phyloP scores from a whole-genome alignment of 2,888 invertebrate genomes.

The Polydrusus tereticollis region DNA sequence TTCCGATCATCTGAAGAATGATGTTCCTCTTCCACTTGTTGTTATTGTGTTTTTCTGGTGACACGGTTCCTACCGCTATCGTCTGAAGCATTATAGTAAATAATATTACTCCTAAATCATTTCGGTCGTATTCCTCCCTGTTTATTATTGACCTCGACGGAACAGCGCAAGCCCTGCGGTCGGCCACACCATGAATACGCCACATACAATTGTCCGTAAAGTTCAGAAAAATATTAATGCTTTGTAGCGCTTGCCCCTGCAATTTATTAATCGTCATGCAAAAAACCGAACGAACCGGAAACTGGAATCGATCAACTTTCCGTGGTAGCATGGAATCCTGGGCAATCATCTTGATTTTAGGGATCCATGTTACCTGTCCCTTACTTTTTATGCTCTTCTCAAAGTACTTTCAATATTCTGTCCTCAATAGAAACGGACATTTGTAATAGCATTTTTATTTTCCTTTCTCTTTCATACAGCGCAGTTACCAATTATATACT shows the following conservation, averaged over 20 bases:
- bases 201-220: constrained; percentile 51
- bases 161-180: background rate
- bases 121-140: background rate
- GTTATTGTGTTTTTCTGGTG: too few species aligned
- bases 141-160: background rate
- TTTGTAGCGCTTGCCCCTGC: constrained; percentile 51
- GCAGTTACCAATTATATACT: too few species aligned
- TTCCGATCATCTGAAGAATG: too few species aligned
- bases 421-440: too few species aligned
- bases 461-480: too few species aligned
- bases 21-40: too few species aligned
- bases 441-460: too few species aligned
- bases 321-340: constrained; percentile 33
- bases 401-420: too few species aligned
- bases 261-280: constrained; percentile 53
- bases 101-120: background rate
- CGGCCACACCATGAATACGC: constrained; percentile 46
- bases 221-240: constrained; percentile 46
- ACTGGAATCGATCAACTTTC: constrained; percentile 44
- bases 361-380: background rate
- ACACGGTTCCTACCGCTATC: background rate
- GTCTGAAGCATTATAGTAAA: background rate
- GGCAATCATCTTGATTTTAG: background rate
- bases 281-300: constrained; percentile 51
- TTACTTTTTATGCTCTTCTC: too few species aligned